Percentiles rank a stretch among this genome's conserved stretches.
Conservation (phyloP, 2,113 vertebrate species). For the Phalacrocorax carbo region DNA sequence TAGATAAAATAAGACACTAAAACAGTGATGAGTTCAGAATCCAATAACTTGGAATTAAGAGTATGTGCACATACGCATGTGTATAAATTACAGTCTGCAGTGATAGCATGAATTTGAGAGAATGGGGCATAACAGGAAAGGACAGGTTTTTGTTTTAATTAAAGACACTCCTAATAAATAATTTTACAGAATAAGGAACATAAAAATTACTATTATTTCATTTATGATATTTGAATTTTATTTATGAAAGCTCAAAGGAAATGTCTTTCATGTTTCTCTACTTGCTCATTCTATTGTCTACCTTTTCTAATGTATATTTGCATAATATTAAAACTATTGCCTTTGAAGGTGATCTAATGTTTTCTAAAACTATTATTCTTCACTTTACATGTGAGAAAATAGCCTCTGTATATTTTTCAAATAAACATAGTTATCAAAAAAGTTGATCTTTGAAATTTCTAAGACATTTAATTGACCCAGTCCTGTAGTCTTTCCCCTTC, state of each 20-base stretch:
- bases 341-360: background rate
- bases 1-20: background rate
- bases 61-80: background rate
- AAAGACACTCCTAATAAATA: background rate
- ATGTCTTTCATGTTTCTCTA: background rate
- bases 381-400: background rate
- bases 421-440: background rate
- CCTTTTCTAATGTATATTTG: background rate
- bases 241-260: background rate
- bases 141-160: background rate
- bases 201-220: background rate
- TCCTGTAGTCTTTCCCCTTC: background rate
- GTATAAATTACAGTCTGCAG: background rate
- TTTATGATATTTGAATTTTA: background rate
- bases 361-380: background rate
- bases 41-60: background rate
- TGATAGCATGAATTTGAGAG: background rate
- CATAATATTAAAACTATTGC: background rate
- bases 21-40: background rate
- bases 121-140: background rate
- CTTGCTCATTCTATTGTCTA: background rate
- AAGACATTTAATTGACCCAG: background rate
- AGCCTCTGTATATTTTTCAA: background rate
- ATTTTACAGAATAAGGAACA: background rate
- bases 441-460: background rate